Percentiles rank a stretch among this genome's conserved stretches.
phyloP scores from a whole-genome alignment of 2,888 invertebrate species.

The Ichneumoninae sp. region DNA sequence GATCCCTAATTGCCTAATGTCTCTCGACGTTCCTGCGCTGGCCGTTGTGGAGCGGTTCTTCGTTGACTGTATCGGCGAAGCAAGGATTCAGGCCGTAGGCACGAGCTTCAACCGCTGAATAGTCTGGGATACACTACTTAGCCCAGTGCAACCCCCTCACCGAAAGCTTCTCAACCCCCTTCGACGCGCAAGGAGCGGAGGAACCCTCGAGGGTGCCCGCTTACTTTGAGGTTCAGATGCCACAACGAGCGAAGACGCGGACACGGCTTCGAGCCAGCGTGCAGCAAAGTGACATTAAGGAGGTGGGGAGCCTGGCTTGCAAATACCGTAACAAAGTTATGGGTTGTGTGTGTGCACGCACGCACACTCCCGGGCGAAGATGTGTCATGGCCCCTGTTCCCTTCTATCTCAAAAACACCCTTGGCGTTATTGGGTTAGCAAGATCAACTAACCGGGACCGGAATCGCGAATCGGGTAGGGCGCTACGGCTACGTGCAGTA shows the following conservation, averaged over 20 bases:
- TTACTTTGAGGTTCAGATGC: conserved; percentile 72
- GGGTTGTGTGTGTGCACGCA: conserved; percentile 68
- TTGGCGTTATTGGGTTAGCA: conserved; percentile 74
- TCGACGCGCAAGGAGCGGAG: conserved; percentile 20
- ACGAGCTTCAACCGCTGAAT: conserved; percentile 6
- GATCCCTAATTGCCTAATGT: conserved; percentile 70
- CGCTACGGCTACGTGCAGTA: conserved; percentile 51
- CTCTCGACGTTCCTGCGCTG: conserved; percentile 14
- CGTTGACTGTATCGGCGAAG: not conserved
- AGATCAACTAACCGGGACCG: conserved; percentile 73
- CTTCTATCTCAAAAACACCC: conserved; percentile 65
- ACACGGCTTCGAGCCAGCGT: conserved; percentile 59
- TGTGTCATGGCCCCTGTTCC: conserved; percentile 72
- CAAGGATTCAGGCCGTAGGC: conserved; percentile 5
- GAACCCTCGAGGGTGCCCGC: conserved; percentile 56
- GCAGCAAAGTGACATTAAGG: conserved; percentile 75
- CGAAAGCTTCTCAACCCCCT: conserved; percentile 4
- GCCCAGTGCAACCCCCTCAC: conserved; percentile 9
- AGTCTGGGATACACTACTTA: conserved; percentile 25
- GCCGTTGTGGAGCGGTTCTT: conserved; percentile 2
- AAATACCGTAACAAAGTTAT: conserved; percentile 79
- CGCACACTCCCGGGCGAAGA: conserved; percentile 71
- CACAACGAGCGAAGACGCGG: conserved; percentile 66
- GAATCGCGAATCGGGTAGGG: conserved; percentile 52
- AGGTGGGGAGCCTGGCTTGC: conserved; percentile 68